Base-by-base conservation (phyloP, 2,888 invertebrate genomes). In the Catocala nupta region DNA sequence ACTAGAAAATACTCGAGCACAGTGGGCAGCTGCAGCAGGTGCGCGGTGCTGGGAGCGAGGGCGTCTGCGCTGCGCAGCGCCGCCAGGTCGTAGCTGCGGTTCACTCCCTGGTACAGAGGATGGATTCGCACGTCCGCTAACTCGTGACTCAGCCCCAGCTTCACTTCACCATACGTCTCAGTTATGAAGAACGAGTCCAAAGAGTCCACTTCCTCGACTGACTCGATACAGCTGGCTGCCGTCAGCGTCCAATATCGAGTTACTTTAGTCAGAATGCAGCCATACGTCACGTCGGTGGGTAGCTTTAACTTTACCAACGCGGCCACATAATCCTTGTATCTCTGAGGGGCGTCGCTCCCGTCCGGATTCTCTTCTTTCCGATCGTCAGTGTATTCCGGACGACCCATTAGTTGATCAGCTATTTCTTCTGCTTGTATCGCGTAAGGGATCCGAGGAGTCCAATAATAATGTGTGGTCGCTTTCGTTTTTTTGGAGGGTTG, bases 141-240 rank as follows among this genome's bases (percentile, higher is more conserved):
- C 0, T 74, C 60, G 61, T 85, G 85, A 11, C 81, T 70, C 39
- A 59, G 70, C 2, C 84, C 85, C 9, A 66, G 68, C n/a, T 60
- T 57, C 8, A 54, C 55, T 8, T 67, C 80, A 5, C 85, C 88
- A 53, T 83, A 85, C 5, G 78, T 70, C 61, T 87, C 86, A 77
- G 88, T 75, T 63, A 93, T 90, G 5, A 91, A 83, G 70, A 89
- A 91, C 9, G 85, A 82, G 68, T 91, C 90, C 43, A 92, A 69
- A 0, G 88, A 81, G 61, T 91, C 89, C 39, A 86, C 81, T 65
- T 92, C 90, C 65, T 92, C 90, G 16, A 91, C 83, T 0, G 90
- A 81, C 60, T 90, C 89, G 39, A 92, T 81, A 69, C 92, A 93
- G 67, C 91, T 92, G 11, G 92, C 93, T 0, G 92, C 88, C 2